Percentiles rank a stretch among this genome's conserved stretches.
These are phyloP conservation scores for Apostichopus leukothele DNA, from an alignment of 53 echinoderm and acorn worm genomes.

Conservation along the genomic window DNA sequence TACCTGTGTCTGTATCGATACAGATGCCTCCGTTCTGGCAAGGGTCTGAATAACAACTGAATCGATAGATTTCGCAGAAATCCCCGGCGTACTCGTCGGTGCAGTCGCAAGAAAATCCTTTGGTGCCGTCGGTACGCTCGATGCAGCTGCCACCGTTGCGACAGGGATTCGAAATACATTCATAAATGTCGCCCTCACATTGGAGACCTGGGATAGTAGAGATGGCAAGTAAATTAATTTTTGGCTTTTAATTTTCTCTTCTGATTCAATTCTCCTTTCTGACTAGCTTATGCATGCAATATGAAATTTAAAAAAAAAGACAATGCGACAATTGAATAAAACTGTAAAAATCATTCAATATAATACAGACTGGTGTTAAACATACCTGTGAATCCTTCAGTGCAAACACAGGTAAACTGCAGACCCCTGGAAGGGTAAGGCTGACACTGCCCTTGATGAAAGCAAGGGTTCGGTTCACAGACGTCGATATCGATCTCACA, in stretches of 20 bases:
- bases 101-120: slow-evolving; percentile 79
- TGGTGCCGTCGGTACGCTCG: slow-evolving; percentile 81
- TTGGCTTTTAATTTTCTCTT: no score
- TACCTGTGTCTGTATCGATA: slow-evolving; percentile 71
- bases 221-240: neutral
- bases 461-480: slow-evolving; percentile 91
- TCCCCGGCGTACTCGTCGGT: slow-evolving; percentile 70
- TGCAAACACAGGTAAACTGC: slow-evolving; percentile 80
- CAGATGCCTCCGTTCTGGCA: slow-evolving; percentile 84
- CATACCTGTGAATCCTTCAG: slow-evolving; percentile 87
- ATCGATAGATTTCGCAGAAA: slow-evolving; percentile 73
- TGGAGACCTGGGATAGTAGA: slow-evolving; percentile 64
- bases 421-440: slow-evolving; percentile 64
- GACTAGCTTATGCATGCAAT: no score
- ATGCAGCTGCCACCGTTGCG: slow-evolving; percentile 81
- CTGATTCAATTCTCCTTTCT: no score
- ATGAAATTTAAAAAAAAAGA: no score
- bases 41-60: slow-evolving; percentile 81
- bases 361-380: neutral
- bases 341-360: no score
- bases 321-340: no score
- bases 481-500: slow-evolving; percentile 88
- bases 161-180: slow-evolving; percentile 91
- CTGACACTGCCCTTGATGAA: slow-evolving; percentile 85
- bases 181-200: slow-evolving; percentile 97